These are phyloP conservation scores for Hemiprocne comata DNA, from an alignment of 2,113 vertebrate species.

Conservation along the genomic window DNA sequence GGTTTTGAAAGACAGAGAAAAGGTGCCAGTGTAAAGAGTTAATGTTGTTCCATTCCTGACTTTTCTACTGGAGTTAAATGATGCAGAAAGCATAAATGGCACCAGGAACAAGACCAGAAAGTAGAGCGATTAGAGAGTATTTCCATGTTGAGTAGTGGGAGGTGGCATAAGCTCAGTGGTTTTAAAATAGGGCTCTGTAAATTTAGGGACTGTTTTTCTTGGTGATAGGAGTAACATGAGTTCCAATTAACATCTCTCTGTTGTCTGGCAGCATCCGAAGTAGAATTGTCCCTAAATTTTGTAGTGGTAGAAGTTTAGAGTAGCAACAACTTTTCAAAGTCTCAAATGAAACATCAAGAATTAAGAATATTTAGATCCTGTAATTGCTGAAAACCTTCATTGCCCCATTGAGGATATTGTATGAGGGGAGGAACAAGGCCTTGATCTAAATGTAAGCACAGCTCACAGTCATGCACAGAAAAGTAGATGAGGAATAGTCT, in stretches of 20 bases:
- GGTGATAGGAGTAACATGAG: neutral
- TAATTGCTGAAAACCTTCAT: neutral
- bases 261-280: neutral
- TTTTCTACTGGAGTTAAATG: neutral
- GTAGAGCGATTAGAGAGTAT: neutral
- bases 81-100: neutral
- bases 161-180: neutral
- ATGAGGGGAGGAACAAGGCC: neutral
- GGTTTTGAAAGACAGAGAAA: neutral
- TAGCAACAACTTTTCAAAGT: neutral
- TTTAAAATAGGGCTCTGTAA: neutral
- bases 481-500: neutral
- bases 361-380: neutral
- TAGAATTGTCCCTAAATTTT: neutral
- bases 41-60: neutral
- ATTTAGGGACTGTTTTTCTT: neutral
- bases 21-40: neutral
- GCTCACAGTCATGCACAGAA: neutral
- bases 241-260: neutral
- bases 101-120: neutral
- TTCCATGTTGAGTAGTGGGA: neutral
- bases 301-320: neutral
- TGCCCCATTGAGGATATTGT: neutral
- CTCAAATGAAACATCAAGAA: neutral
- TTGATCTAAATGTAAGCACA: neutral